Percentiles rank a stretch among this genome's conserved stretches.
phyloP scores from a whole-genome alignment of 2,888 invertebrate genomes.

The Habroteleia sp. region DNA sequence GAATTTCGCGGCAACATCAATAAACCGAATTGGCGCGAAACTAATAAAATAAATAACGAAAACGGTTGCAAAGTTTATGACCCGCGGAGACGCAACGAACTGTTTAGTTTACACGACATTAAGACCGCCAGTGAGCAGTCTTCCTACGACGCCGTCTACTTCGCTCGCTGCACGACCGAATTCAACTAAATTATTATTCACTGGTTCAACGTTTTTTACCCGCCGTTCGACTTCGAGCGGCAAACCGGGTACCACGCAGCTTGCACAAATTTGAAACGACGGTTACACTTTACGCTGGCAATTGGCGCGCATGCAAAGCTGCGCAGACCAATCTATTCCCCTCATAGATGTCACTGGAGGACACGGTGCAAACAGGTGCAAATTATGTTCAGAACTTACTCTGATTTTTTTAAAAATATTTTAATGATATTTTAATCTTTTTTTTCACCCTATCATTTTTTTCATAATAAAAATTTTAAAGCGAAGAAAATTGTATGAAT shows the following conservation, averaged over 20 bases:
- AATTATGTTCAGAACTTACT: too few relatives aligned
- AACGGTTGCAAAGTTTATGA: conserved; percentile 6
- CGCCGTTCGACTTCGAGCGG: conserved; percentile 21
- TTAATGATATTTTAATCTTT: too few relatives aligned
- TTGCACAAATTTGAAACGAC: conserved; percentile 49
- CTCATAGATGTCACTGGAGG: background rate
- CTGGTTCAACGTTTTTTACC: conserved; percentile 49
- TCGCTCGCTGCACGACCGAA: conserved; percentile 46
- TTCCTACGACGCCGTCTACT: conserved; percentile 2
- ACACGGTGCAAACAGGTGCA: too few relatives aligned
- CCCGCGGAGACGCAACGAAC: conserved; percentile 9
- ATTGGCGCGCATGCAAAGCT: background rate
- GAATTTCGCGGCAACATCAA: conserved; percentile 13
- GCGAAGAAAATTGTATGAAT: too few relatives aligned
- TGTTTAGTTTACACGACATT: conserved; percentile 25
- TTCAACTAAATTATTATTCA: conserved; percentile 52
- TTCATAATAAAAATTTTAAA: too few relatives aligned
- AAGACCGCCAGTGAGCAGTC: conserved; percentile 24
- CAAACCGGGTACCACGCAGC: conserved; percentile 42
- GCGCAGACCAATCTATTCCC: too few relatives aligned
- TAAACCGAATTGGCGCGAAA: conserved; percentile 6
- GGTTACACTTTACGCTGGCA: conserved; percentile 35
- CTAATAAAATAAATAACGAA: background rate
- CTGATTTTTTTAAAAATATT: too few relatives aligned
- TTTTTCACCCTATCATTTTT: too few relatives aligned